These are phyloP conservation scores for Smittia aterrima DNA, from an alignment of 2,888 invertebrate species.

Conservation along the genomic window DNA sequence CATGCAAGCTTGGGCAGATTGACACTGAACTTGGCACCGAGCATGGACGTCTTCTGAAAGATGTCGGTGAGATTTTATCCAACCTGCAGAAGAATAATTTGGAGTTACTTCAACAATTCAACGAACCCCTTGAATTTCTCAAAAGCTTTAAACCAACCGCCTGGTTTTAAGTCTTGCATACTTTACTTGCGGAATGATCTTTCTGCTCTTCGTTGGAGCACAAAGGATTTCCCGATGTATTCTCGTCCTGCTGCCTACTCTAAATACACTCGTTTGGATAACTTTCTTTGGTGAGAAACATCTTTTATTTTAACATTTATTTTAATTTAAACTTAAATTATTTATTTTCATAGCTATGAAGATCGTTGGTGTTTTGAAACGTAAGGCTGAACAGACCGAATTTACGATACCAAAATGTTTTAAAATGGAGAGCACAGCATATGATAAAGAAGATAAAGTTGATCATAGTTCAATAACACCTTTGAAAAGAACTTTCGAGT, in stretches of 20 bases:
- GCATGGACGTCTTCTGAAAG: not conserved
- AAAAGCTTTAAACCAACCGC: not conserved
- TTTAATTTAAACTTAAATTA: not conserved
- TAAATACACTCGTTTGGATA: not conserved
- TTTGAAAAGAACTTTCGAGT: too few species aligned
- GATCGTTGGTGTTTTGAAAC: not conserved
- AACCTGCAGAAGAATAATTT: not conserved
- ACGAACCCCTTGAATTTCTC: not conserved
- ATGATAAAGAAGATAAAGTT: not conserved
- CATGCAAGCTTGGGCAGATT: not conserved
- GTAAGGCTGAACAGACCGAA: not conserved
- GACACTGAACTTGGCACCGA: not conserved
- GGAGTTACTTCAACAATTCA: not conserved
- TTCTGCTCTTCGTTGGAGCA: not conserved
- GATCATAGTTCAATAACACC: not conserved
- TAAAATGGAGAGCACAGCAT: not conserved
- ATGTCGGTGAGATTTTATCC: not conserved
- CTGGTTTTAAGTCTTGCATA: not conserved
- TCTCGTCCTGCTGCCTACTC: not conserved
- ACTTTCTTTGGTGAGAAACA: not conserved
- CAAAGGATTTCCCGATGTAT: not conserved
- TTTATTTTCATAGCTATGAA: not conserved
- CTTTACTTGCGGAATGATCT: conserved; percentile 30
- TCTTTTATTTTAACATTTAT: not conserved
- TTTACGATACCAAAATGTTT: not conserved